A percentile compares a stretch with the other conserved stretches of the same genome.
Conservation (phyloP, 2,888 invertebrate genomes). For the Leptinotarsa juncta region DNA sequence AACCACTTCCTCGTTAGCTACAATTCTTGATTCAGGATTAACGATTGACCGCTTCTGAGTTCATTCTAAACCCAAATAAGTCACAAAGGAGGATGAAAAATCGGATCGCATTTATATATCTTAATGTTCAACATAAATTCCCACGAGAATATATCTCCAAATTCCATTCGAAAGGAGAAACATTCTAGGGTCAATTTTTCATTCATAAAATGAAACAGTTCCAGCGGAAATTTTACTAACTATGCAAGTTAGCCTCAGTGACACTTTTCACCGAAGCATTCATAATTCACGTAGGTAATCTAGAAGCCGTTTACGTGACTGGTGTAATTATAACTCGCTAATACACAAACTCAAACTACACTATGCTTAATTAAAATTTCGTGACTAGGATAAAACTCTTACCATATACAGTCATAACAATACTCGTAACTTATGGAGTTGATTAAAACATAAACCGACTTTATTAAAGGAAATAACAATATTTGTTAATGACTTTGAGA, state of each 20-base stretch:
- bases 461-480: no score
- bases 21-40: no score
- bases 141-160: no score
- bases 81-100: no score
- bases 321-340: background rate
- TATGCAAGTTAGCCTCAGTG: background rate
- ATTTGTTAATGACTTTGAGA: no score
- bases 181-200: background rate
- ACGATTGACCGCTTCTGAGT: no score
- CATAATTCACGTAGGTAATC: background rate
- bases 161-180: background rate
- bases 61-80: no score
- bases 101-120: no score
- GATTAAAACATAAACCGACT: no score
- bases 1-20: no score
- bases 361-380: background rate
- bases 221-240: background rate
- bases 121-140: no score
- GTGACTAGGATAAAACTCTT: background rate
- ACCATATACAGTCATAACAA: background rate
- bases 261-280: background rate
- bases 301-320: background rate
- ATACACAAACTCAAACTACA: background rate
- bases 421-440: no score
- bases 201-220: background rate